Base-by-base conservation (phyloP, 2,797 vertebrate genomes). In the Sparus aurata region DNA sequence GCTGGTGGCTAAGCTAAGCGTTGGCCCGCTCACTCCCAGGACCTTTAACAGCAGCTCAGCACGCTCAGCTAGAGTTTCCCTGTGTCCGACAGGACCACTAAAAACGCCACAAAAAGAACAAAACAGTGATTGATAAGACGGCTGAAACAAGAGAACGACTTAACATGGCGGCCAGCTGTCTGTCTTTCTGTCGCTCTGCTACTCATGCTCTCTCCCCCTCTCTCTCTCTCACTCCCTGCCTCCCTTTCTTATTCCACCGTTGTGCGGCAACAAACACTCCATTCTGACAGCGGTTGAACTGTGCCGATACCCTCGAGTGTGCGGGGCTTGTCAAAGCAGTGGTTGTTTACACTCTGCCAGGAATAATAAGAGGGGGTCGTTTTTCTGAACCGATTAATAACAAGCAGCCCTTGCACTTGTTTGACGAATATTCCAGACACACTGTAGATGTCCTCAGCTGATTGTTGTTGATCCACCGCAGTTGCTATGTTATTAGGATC, bases 41-140 rank as follows among this genome's bases (percentile, higher is more conserved):
- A 93, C 91, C 89, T 92, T 88, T 75, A 89, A 82, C 66, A 77
- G 85, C 57, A 76, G 77, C 90, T 83, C 88, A 71, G 79, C 79
- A 62, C 64, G 75, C 80, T 81, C 87, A 85, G 74, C 90, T 93
- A 87, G 87, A 89, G 83, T 90, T 92, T 94, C 92, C 92, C 82
- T 12, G 75, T 57, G 79, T 82, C 87, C 70, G 82, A 92, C 83
- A 79, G 82, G 87, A 91, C 88, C 89, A 85, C 90, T 90, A 85
- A 76, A 92, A 95, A 92, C 45, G 83, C 82, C 80, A 91, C 91
- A 83, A 90, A 94, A 91, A 91, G 91, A 93, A 94, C 87, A 95
- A 93, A 94, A 93, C 87, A 85, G 91, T 93, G 94, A 95, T 94
- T 94, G 94, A 95, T 94, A 94, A 93, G 91, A 90, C 81, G 85